Evolutionary conservation across 2,888 invertebrate species (phyloP), one percentile per base, ranked within the genome.

Genomic region (Hydrotaea cyrtoneurina): DNA sequence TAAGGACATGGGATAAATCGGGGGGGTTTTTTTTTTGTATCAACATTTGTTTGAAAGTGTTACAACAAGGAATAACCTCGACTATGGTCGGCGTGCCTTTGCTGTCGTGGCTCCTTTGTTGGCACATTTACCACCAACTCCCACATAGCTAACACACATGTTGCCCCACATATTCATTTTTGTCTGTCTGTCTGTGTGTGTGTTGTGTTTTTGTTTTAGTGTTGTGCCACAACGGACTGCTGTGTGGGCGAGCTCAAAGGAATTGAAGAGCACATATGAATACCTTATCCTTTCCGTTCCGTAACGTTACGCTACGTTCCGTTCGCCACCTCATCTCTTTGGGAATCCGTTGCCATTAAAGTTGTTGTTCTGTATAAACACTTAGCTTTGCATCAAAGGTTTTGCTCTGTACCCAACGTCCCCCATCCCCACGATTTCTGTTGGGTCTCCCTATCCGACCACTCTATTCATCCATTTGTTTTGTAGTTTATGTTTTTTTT

Each of bases 11-110:
- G 43, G 69, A 69, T 69, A 46, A 66, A 13, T 39, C 19, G 13
- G 21, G 21, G 3, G 17, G 13, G 64, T n/a, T 64, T 64, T 62
- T 31, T 8, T 5, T 62, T 62, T 31, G 11, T 57, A 62, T 43
- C 66, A 66, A 21, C 64, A 36, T 64, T 64, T 36, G 31, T 64
- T 64, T 36, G 39, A 66, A 66, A 66, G 66, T 66, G 69, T 69
- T 43, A 46, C 23, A 5, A 21, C 15, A 19, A 15, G 23, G 46
- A 46, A 23, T 21, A 69, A 46, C 69, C 59, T 43, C 66, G 39
- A 66, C 66, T 17, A 43, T 59, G 26, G 59, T 23, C 59, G 11
- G 19, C 50, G 21, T 59, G 21, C 36, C 23, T 23, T 26, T 36
- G 19, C 11, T 39, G 31, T 43, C 39, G 26, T 62, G 31, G 7